Conservation (phyloP, 2,888 invertebrate genomes). For the Nudaria mundana region DNA sequence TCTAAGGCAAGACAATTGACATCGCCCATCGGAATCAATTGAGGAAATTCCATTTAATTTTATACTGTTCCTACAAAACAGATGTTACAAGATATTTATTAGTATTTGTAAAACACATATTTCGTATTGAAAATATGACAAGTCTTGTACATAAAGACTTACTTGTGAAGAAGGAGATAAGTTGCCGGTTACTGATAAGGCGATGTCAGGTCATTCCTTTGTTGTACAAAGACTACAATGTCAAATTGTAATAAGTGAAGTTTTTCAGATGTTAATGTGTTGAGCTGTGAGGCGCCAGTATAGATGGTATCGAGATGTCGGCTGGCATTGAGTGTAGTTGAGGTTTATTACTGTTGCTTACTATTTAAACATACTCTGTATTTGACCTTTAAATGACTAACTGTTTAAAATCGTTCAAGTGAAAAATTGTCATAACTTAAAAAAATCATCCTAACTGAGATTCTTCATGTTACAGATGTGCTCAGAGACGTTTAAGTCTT, state of each 20-base stretch:
- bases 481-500: too few relatives aligned
- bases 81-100: slow-evolving; percentile 34
- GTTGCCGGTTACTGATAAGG: slow-evolving; percentile 53
- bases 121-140: slow-evolving; percentile 23
- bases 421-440: too few relatives aligned
- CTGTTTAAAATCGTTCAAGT: too few relatives aligned
- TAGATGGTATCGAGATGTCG: slow-evolving; percentile 45
- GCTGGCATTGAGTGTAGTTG: slow-evolving; percentile 21
- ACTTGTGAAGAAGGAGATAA: slow-evolving; percentile 32
- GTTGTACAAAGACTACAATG: slow-evolving; percentile 65
- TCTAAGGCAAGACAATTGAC: too few relatives aligned
- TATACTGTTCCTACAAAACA: slow-evolving; percentile 26
- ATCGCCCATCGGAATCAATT: slow-evolving; percentile 7
- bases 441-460: too few relatives aligned
- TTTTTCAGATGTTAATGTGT: slow-evolving; percentile 67
- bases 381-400: too few relatives aligned
- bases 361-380: too few relatives aligned
- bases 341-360: slow-evolving; percentile 15
- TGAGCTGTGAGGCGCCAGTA: slow-evolving; percentile 57
- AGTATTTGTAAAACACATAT: slow-evolving; percentile 30
- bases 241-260: slow-evolving; percentile 51
- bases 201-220: slow-evolving; percentile 69
- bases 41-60: slow-evolving; percentile 26
- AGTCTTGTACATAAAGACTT: slow-evolving; percentile 27
- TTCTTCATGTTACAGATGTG: too few relatives aligned